Conservation (phyloP, 2,888 invertebrate species). For the Odontocolon sp. region DNA sequence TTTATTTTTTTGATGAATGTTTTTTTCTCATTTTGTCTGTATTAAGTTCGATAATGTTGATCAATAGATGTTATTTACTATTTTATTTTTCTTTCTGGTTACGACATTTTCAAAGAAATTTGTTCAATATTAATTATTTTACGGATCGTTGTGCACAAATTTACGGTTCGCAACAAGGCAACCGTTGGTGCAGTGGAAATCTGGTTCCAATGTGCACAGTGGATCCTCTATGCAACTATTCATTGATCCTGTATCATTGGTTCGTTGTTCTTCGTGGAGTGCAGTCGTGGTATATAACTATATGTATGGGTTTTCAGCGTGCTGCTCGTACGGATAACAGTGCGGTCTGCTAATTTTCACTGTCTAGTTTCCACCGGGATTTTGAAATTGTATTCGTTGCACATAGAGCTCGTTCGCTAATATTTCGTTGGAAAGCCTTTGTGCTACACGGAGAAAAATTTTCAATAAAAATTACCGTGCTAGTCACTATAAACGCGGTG, state of each 20-base stretch:
- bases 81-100: too few species aligned
- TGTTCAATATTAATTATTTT: too few species aligned
- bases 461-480: background rate
- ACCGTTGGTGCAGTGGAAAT: conserved; percentile 6
- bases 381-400: background rate
- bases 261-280: conserved; percentile 11
- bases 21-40: background rate
- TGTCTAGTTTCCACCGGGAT: background rate
- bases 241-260: background rate
- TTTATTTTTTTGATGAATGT: background rate
- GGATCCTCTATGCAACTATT: background rate
- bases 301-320: background rate
- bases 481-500: too few species aligned
- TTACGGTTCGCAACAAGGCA: background rate
- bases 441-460: background rate
- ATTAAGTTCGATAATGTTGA: too few species aligned
- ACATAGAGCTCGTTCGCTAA: background rate
- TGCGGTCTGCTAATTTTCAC: conserved; percentile 25
- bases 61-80: too few species aligned
- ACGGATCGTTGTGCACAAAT: background rate
- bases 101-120: background rate
- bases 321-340: conserved; percentile 19
- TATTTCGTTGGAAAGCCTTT: background rate
- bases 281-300: background rate
- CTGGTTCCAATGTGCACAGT: background rate